Evolutionary conservation across 2,888 invertebrate genomes (phyloP).

Genomic region (Reticulitermes lucifugus): DNA sequence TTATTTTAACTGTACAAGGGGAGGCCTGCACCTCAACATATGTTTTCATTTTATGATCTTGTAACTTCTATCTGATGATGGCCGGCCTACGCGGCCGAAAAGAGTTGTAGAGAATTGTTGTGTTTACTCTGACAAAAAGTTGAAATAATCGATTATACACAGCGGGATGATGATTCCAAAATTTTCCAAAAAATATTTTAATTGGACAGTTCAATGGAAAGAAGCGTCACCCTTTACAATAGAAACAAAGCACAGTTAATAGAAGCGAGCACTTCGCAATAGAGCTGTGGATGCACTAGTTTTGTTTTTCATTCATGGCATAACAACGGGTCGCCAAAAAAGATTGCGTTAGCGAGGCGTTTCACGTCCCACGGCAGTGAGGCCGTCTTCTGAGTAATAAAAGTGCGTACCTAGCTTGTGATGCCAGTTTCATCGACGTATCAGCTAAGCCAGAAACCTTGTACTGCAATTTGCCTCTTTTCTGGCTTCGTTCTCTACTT

Average conservation of each 20-base stretch:
- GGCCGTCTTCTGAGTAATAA: not conserved
- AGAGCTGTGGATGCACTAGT: not conserved
- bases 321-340: not conserved
- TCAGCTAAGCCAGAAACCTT: constrained; percentile 10
- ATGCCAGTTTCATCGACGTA: constrained; percentile 8
- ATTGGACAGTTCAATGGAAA: not conserved
- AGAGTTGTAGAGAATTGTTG: no score
- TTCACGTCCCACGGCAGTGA: not conserved
- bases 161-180: no score
- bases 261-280: not conserved
- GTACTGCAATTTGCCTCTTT: constrained; percentile 30
- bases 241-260: not conserved
- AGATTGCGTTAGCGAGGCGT: not conserved
- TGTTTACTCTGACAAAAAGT: no score
- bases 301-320: not conserved
- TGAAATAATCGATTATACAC: no score
- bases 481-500: constrained; percentile 41
- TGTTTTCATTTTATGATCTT: no score
- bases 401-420: not conserved
- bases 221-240: not conserved
- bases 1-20: no score
- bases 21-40: no score
- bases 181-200: not conserved
- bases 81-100: no score
- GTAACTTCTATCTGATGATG: no score